Percentiles rank a stretch among this genome's conserved stretches.
phyloP scores from a whole-genome alignment of 2,888 invertebrate species.

The Crocallis elinguaria region DNA sequence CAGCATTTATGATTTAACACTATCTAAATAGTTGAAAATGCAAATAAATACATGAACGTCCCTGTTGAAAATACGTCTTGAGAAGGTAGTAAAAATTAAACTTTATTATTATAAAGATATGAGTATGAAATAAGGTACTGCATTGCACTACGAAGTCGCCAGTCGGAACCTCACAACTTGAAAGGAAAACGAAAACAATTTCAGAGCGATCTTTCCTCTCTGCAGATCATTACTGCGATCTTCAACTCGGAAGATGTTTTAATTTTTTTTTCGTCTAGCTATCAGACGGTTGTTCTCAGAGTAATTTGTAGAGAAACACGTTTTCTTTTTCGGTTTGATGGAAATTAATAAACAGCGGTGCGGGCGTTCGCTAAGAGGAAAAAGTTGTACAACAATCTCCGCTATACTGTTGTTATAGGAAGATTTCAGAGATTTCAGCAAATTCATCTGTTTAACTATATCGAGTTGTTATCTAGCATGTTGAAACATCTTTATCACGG shows the following conservation, averaged over 20 bases:
- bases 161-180: slow-evolving; percentile 35
- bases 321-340: slow-evolving; percentile 53
- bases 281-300: slow-evolving; percentile 50
- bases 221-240: slow-evolving; percentile 70
- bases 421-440: slow-evolving; percentile 6
- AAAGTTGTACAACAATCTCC: slow-evolving; percentile 32
- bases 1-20: too few relatives aligned
- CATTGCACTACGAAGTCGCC: slow-evolving; percentile 5
- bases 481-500: too few relatives aligned
- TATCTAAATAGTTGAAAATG: too few relatives aligned
- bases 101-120: too few relatives aligned
- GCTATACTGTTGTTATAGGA: slow-evolving; percentile 17
- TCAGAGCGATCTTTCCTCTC: slow-evolving; percentile 58
- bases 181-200: slow-evolving; percentile 71
- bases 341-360: slow-evolving; percentile 51
- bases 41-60: too few relatives aligned
- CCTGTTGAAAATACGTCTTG: too few relatives aligned
- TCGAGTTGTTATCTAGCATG: too few relatives aligned
- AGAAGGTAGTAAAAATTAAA: too few relatives aligned
- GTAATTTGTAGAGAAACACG: slow-evolving; percentile 57
- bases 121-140: background rate
- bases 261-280: slow-evolving; percentile 57
- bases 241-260: slow-evolving; percentile 59
- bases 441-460: too few relatives aligned
- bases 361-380: slow-evolving; percentile 33